Evolutionary conservation across 2,113 vertebrate genomes (phyloP).

Genomic region (Nettapus auritus): DNA sequence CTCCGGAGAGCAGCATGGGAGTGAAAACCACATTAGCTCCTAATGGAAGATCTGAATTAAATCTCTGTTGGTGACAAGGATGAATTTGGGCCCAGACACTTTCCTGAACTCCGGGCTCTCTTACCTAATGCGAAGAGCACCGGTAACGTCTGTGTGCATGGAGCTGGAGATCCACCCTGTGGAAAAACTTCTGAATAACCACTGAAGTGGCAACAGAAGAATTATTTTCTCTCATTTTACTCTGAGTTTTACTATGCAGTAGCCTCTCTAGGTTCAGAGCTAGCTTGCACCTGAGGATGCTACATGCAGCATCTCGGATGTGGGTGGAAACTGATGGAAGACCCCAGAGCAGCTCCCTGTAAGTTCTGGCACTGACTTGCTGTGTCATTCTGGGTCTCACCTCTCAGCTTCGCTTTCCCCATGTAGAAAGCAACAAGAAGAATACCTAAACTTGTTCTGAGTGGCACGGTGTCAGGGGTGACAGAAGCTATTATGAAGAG

Average conservation of each 20-base stretch:
- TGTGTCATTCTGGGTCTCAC: background rate
- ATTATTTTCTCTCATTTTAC: background rate
- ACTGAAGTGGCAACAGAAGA: background rate
- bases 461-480: background rate
- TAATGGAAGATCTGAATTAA: slow-evolving; percentile 14
- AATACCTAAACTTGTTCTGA: background rate
- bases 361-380: background rate
- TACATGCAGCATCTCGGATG: background rate
- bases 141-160: background rate
- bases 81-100: background rate
- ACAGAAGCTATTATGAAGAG: background rate
- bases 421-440: background rate
- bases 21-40: slow-evolving; percentile 2
- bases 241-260: background rate
- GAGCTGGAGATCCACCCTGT: background rate
- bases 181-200: background rate
- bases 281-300: background rate
- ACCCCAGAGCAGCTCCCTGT: background rate
- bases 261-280: background rate
- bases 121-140: background rate
- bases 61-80: background rate
- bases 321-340: background rate
- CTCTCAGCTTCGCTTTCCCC: background rate
- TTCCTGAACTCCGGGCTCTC: background rate
- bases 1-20: background rate